Percentiles rank a stretch among this genome's conserved stretches.
These are phyloP conservation scores for Anarrhichthys ocellatus DNA, from an alignment of 2,113 vertebrate genomes.

Conservation along the genomic window DNA sequence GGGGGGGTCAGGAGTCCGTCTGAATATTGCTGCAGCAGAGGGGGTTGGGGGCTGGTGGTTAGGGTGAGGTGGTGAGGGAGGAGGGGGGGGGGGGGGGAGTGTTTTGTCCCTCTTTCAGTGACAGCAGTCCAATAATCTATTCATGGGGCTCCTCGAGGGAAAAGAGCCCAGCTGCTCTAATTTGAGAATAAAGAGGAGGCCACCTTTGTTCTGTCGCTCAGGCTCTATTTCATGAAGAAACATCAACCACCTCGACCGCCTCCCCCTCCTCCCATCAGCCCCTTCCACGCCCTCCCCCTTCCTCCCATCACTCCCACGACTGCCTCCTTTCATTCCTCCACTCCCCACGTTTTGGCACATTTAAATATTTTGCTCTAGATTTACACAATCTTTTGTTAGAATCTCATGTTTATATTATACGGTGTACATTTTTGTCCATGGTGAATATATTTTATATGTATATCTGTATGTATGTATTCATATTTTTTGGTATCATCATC, in stretches of 20 bases:
- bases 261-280: conserved; percentile 59
- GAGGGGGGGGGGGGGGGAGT: not conserved
- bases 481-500: not conserved
- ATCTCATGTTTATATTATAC: not conserved
- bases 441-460: not conserved
- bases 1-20: not conserved
- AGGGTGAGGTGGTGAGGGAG: not conserved
- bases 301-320: not conserved
- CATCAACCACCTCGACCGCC: conserved; percentile 55
- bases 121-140: conserved; percentile 79
- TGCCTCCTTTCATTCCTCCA: conserved; percentile 53
- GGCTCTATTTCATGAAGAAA: conserved; percentile 46
- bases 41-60: not conserved
- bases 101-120: conserved; percentile 47
- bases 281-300: not conserved
- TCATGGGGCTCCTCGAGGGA: conserved; percentile 77
- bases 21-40: conserved; percentile 1
- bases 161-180: conserved; percentile 88
- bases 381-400: not conserved
- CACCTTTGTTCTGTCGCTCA: conserved; percentile 82
- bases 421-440: not conserved
- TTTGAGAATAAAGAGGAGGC: conserved; percentile 88
- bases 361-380: not conserved
- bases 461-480: not conserved
- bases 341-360: conserved; percentile 4